Percentiles rank a stretch among this genome's conserved stretches.
Conservation (phyloP, 1,140 invertebrate species). For the Musca domestica region DNA sequence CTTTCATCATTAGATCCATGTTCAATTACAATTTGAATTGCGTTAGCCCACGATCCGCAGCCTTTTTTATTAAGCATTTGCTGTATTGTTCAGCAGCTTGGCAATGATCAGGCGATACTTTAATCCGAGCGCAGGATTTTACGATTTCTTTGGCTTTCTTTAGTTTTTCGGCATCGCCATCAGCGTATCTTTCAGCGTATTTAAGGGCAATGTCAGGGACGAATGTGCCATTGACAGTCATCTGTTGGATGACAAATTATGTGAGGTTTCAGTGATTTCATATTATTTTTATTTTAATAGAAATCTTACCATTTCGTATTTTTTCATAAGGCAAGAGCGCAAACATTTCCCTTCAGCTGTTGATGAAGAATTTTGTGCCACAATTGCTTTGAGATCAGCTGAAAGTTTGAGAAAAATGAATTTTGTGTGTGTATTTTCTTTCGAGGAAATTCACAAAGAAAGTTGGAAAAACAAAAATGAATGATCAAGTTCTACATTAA, state of each 20-base stretch:
- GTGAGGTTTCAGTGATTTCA: not conserved
- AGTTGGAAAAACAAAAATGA: too few relatives aligned
- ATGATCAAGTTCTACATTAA: too few relatives aligned
- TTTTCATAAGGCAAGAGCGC: constrained; percentile 1
- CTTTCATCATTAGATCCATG: too few relatives aligned
- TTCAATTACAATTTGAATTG: too few relatives aligned
- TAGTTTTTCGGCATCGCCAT: not conserved
- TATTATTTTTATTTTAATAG: not conserved
- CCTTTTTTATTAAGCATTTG: not conserved
- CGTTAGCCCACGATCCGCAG: too few relatives aligned
- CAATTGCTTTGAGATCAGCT: not conserved
- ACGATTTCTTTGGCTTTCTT: not conserved
- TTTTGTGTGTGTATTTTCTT: too few relatives aligned
- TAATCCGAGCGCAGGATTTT: not conserved
- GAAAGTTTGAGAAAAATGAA: too few relatives aligned
- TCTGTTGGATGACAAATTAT: not conserved
- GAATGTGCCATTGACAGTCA: not conserved
- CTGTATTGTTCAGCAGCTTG: not conserved
- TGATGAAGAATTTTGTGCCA: not conserved
- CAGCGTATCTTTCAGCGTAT: not conserved
- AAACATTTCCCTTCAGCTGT: not conserved
- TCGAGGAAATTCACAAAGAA: too few relatives aligned
- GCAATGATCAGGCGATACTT: not conserved
- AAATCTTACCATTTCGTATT: constrained; percentile 4
- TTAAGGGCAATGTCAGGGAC: not conserved